These are phyloP conservation scores for Leguminivora glycinivorella DNA, from an alignment of 1,140 invertebrate genomes.

Conservation along the genomic window DNA sequence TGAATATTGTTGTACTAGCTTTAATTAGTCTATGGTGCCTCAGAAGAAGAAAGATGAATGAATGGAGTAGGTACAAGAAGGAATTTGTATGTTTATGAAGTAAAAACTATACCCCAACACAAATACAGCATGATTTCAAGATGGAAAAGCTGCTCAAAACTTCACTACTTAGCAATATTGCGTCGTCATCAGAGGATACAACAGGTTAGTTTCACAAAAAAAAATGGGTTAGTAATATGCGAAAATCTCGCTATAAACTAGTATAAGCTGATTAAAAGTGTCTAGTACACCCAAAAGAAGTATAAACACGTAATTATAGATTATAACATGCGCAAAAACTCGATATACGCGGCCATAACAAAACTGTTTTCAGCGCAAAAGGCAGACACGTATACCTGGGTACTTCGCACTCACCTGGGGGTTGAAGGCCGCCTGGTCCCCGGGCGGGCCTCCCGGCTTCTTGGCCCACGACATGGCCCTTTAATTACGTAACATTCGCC, in stretches of 20 bases:
- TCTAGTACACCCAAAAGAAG: not conserved
- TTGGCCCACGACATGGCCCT: constrained; percentile 76
- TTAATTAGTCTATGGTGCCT: too few species aligned
- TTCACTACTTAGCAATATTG: not conserved
- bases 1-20: too few species aligned
- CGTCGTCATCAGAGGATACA: constrained; percentile 1
- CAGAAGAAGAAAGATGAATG: not conserved
- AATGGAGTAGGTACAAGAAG: not conserved
- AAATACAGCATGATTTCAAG: not conserved
- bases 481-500: constrained; percentile 76
- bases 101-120: not conserved
- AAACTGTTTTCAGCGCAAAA: constrained; percentile 34
- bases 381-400: constrained; percentile 73
- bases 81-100: not conserved
- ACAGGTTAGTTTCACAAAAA: not conserved
- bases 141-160: not conserved
- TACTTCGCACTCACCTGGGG: constrained; percentile 52
- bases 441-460: constrained; percentile 58
- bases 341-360: constrained; percentile 28
- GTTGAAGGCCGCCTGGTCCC: constrained; percentile 52
- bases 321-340: not conserved
- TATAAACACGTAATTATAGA: not conserved
- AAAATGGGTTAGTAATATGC: not conserved
- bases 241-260: not conserved
- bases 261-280: not conserved